A percentile compares a stretch with the other conserved stretches of the same genome.
phyloP scores from a whole-genome alignment of 2,797 vertebrate species.

The Huso huso region DNA sequence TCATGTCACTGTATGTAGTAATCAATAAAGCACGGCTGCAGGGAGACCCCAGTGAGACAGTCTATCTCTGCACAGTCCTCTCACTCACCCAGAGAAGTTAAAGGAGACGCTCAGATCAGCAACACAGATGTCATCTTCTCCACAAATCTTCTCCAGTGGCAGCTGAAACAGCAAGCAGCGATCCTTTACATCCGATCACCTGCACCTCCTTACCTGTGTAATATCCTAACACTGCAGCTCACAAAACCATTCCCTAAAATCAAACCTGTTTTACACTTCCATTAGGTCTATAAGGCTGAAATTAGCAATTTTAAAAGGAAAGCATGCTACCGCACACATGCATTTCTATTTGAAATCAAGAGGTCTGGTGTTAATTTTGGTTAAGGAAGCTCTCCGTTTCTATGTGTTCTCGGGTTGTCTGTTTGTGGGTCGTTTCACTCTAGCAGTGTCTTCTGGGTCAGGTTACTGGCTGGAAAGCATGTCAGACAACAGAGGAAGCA shows the following conservation, averaged over 20 bases:
- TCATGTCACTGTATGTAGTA: neutral
- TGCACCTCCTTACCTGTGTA: neutral
- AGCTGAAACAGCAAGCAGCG: slow-evolving; percentile 27
- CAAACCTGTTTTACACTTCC: neutral
- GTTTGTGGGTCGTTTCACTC: no score
- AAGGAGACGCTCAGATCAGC: slow-evolving; percentile 41
- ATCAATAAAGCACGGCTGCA: neutral
- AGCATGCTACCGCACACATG: no score
- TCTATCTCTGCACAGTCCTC: no score
- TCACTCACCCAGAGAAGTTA: slow-evolving; percentile 42
- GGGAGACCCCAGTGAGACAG: no score
- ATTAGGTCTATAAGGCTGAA: neutral
- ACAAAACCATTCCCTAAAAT: neutral
- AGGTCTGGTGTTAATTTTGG: no score
- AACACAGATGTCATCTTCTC: slow-evolving; percentile 41
- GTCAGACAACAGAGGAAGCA: no score
- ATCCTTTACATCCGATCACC: neutral
- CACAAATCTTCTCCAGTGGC: slow-evolving; percentile 50
- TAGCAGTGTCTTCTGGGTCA: no score
- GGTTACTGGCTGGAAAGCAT: no score
- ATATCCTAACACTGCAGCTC: neutral
- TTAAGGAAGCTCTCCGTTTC: no score
- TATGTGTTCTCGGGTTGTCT: no score
- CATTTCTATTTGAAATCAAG: no score
- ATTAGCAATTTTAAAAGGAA: neutral